Conservation (phyloP, 2,888 invertebrate genomes). For the Eupithecia vulgata region DNA sequence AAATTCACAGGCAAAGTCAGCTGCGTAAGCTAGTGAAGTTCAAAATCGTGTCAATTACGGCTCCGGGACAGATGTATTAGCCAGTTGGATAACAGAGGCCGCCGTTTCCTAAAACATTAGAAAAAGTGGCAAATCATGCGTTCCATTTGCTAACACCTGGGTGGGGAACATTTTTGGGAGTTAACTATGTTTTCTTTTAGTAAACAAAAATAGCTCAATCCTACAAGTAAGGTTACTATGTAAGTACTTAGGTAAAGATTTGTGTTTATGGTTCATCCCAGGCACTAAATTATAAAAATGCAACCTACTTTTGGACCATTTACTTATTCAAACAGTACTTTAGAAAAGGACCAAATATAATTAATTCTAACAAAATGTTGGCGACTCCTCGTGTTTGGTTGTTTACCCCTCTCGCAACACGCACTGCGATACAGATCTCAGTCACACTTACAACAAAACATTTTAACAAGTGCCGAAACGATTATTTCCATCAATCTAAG, state of each 20-base stretch:
- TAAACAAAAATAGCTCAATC: background rate
- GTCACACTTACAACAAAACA: constrained; percentile 50
- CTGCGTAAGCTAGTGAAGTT: constrained; percentile 54
- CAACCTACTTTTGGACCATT: no score
- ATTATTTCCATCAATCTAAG: constrained; percentile 32
- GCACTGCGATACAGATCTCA: constrained; percentile 60
- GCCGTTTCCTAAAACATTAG: constrained; percentile 78
- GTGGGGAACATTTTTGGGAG: constrained; percentile 59
- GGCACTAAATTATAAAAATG: no score
- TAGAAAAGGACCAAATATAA: background rate
- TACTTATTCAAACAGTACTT: no score
- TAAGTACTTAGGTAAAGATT: background rate
- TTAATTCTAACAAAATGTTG: constrained; percentile 50
- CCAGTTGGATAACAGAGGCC: constrained; percentile 64
- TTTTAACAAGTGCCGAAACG: constrained; percentile 46
- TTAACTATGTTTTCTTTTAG: background rate
- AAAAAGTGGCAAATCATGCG: constrained; percentile 79
- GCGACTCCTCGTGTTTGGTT: constrained; percentile 61
- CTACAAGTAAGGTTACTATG: background rate
- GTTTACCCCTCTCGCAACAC: constrained; percentile 66
- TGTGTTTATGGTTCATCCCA: background rate
- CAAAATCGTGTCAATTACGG: constrained; percentile 65
- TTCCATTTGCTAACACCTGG: constrained; percentile 71
- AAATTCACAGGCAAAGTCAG: constrained; percentile 12
- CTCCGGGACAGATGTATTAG: constrained; percentile 62